A percentile compares a stretch with the other conserved stretches of the same genome.
phyloP scores from a whole-genome alignment of 2,113 vertebrate species.

The Sigmodon hispidus region DNA sequence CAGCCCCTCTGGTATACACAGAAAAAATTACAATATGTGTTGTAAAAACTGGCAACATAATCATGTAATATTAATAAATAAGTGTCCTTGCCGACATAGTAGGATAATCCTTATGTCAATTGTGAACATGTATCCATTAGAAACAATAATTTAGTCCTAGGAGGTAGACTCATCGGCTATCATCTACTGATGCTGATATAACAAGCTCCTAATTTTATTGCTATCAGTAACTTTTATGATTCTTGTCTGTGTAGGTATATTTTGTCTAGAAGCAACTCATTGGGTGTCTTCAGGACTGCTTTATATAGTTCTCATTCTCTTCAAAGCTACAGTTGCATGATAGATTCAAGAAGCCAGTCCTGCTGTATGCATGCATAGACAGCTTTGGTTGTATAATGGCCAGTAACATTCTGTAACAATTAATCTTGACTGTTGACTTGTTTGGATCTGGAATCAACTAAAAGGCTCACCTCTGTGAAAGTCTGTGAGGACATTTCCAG shows the following conservation, averaged over 20 bases:
- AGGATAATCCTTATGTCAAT: neutral
- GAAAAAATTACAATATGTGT: accelerated
- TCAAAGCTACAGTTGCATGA: neutral
- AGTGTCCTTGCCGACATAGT: no score
- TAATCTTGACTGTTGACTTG: neutral
- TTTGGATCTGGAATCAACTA: neutral
- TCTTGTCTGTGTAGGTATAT: neutral
- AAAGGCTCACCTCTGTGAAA: neutral
- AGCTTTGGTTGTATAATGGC: neutral
- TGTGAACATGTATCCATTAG: neutral
- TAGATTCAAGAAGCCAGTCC: neutral
- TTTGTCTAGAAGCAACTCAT: neutral
- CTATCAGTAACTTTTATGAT: neutral
- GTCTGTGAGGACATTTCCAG: neutral
- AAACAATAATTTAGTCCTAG: neutral
- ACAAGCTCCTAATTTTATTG: neutral
- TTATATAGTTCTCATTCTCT: neutral
- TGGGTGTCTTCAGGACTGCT: accelerated
- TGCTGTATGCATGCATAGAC: no score
- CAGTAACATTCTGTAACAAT: neutral
- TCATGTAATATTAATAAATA: neutral
- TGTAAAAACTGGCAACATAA: neutral
- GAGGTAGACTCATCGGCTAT: neutral
- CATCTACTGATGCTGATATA: neutral
- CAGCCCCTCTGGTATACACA: neutral